phyloP scores from a whole-genome alignment of 2,113 vertebrate genomes.

The Typhlomys cinereus region DNA sequence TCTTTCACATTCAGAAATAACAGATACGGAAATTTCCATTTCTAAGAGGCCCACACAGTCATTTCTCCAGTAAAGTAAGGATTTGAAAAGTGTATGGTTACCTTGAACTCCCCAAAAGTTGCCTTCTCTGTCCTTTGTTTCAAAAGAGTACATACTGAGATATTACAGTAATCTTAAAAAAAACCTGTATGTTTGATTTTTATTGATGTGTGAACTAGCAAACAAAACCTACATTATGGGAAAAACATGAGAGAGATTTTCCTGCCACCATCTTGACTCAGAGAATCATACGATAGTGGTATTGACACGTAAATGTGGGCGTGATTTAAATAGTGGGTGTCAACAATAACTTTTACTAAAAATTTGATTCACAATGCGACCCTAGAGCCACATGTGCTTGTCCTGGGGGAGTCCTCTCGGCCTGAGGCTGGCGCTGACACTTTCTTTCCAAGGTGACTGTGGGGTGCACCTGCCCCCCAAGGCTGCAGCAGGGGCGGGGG shows the following conservation, averaged over 20 bases:
- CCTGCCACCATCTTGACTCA: not conserved
- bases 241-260: conserved; percentile 2
- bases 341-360: not conserved
- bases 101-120: conserved; percentile 40
- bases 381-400: not conserved
- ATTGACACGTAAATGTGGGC: not conserved
- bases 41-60: conserved; percentile 65
- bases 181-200: not conserved
- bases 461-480: not conserved
- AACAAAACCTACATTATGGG: conserved; percentile 44
- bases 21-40: conserved; percentile 72
- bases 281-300: not conserved
- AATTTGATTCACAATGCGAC: not conserved
- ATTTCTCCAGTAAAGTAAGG: conserved; percentile 61
- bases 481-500: not conserved
- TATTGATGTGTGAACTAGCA: conserved; percentile 42
- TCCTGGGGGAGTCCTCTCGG: not conserved
- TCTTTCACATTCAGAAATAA: conserved; percentile 69
- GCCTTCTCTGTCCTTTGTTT: conserved; percentile 57
- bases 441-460: not conserved
- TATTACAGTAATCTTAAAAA: conserved; percentile 27
- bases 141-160: conserved; percentile 25
- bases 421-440: not conserved
- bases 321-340: not conserved
- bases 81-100: conserved; percentile 60